Evolutionary conservation across 2,113 vertebrate species (phyloP).

Genomic region (Spermophilus dauricus): DNA sequence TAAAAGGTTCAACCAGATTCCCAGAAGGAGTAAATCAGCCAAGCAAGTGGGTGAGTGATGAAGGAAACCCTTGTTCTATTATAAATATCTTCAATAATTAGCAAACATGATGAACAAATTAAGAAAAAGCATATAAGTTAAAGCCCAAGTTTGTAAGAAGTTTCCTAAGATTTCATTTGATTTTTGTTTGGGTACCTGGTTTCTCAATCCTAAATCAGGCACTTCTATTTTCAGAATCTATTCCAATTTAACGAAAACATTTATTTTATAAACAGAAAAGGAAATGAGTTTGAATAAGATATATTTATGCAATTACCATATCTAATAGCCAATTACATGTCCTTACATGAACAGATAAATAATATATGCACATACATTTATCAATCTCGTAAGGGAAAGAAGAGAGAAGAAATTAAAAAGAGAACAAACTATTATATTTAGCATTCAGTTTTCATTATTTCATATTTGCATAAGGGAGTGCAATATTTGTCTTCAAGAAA

Average conservation of each 20-base stretch:
- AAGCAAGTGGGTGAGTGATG: conserved; percentile 63
- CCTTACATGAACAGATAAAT: conserved; percentile 81
- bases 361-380: conserved; percentile 82
- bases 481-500: conserved; percentile 65
- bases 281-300: conserved; percentile 82
- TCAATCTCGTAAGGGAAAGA: conserved; percentile 68
- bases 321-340: conserved; percentile 81
- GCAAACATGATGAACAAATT: conserved; percentile 73
- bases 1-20: conserved; percentile 62
- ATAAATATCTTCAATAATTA: conserved; percentile 76
- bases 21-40: conserved; percentile 65
- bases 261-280: conserved; percentile 83
- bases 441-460: conserved; percentile 66
- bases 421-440: conserved; percentile 45
- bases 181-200: conserved; percentile 62
- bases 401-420: conserved; percentile 67
- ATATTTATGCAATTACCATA: conserved; percentile 86
- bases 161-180: not conserved
- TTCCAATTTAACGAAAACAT: conserved; percentile 76
- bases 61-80: conserved; percentile 70
- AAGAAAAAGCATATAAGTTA: not conserved
- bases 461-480: conserved; percentile 71
- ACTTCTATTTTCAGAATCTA: conserved; percentile 60
- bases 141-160: conserved; percentile 32
- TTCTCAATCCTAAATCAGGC: conserved; percentile 61